Evolutionary conservation across 2,113 vertebrate genomes (phyloP), one percentile per base, ranked within the genome.

Genomic region (Tonatia bakeri): DNA sequence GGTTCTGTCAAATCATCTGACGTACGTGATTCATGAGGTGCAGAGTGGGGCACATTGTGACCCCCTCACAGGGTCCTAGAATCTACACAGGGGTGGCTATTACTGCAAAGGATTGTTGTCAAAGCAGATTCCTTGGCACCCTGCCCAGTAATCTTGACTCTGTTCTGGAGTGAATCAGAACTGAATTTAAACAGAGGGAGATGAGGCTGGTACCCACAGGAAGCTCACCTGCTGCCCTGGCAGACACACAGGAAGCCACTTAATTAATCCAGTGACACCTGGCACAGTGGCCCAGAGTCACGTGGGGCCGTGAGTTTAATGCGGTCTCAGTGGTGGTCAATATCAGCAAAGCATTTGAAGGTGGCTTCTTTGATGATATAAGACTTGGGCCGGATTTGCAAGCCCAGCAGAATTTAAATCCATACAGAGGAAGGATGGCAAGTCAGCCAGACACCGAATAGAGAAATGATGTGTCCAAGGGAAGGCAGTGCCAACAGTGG

Each of bases 371-470:
- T 36, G 67, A 31, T 28, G 54, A 93, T 36, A 67, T 20, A 52
- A 47, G 50, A 67, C 22, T 67, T 73, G n/a, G 67, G 19, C 45
- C 84, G 70, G 24, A 9, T n/a, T 11, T 36, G 54, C 40, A 36
- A 31, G 16, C 22, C 50, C 13, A 15, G 67, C 1, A 22, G 52
- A 77, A 22, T 64, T 36, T 61, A 38, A 56, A 59, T 15, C 3
- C n/a, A 59, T 33, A 79, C 6, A 17, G 10, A 64, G 36, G 36
- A n/a, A 87, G 47, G 81, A 73, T n/a, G n/a, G n/a, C n/a, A n/a
- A 79, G 50, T 8, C 1, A 3, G 17, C 16, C 47, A 15, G 76
- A n/a, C 36, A 8, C 7, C 4, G 2, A 33, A 3, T 11, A 1
- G 61, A 80, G 52, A 65, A 72, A 40, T 1, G 7, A 10, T 28